Base-by-base conservation (phyloP, 64 coral and sea anemone genomes). In the Orbicella faveolata region DNA sequence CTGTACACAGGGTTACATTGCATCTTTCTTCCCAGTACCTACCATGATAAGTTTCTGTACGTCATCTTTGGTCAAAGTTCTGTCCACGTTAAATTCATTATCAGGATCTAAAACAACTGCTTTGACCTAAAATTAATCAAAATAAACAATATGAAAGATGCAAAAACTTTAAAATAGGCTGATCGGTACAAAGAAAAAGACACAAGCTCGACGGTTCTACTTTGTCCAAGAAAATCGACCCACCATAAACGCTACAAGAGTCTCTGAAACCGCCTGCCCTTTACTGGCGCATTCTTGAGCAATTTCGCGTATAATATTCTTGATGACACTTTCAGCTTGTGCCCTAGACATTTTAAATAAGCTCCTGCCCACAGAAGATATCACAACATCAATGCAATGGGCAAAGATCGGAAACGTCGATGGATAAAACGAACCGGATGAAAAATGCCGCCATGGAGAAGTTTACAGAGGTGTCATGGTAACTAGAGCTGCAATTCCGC, bases 311-410 rank as follows among this genome's bases (percentile, higher is more conserved):
- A 99, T 99, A 30, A 99, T 99, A 25, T 99, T 99, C 79, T 99
- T 99, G 72, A 99, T 99, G 80, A 99, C 97, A 77, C 94, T 99
- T 91, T 99, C 97, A 79, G 97, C 97, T 80, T 99, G 97, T 74
- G 97, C 91, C 52, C 91, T 92, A 91, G 97, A 99, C 97, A 99
- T 99, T 61, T 77, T 52, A 20, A 52, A 53, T 1, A 18, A 73
- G 23, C 8, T 25, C 10, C 4, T 72, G 19, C 23, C 36, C 37
- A 72, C 65, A 21, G 8, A 52, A 15, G 37, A 85, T n/a, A 41
- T 85, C 65, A 70, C 9, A 85, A 9, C 82, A 73, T 73, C 11
- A 85, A 6, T 72, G 36, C n/a, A 41, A n/a, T 37, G 20, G 18
- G 35, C 41, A 52, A 85, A 52, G 35, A 52, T 30, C 41, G 9